A percentile compares a stretch with the other conserved stretches of the same genome.
Evolutionary conservation across 2,113 vertebrate species (phyloP).

Genomic region (Nothobranchius furzeri): DNA sequence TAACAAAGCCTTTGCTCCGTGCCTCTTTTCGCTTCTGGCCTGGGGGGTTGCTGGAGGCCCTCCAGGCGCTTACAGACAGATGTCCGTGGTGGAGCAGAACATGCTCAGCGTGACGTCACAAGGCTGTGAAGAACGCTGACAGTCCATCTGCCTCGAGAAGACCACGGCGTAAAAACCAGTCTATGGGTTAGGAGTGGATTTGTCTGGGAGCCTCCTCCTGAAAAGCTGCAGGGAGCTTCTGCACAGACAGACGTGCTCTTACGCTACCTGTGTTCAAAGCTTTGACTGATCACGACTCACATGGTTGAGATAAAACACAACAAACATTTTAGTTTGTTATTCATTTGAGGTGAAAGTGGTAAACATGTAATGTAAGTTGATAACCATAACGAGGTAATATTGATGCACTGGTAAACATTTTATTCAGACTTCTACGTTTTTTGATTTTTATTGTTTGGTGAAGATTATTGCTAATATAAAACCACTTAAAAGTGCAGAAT

Average conservation of each 20-base stretch:
- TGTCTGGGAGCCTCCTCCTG: slow-evolving; percentile 16
- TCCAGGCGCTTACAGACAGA: slow-evolving; percentile 82
- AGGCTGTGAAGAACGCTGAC: slow-evolving; percentile 60
- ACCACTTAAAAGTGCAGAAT: no score
- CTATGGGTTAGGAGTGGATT: slow-evolving; percentile 33
- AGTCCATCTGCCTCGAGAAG: slow-evolving; percentile 58
- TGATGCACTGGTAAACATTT: no score
- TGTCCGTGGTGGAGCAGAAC: slow-evolving; percentile 81
- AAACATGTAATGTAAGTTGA: no score
- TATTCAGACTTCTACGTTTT: no score
- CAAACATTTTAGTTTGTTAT: no score
- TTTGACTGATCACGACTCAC: slow-evolving; percentile 14
- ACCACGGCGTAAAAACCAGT: slow-evolving; percentile 51
- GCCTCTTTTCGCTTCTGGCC: slow-evolving; percentile 41
- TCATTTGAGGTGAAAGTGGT: no score
- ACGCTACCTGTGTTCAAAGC: not conserved
- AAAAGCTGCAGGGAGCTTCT: slow-evolving; percentile 33
- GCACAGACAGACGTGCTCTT: slow-evolving; percentile 24
- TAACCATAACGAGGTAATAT: no score
- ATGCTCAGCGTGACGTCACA: slow-evolving; percentile 73
- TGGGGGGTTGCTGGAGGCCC: slow-evolving; percentile 61
- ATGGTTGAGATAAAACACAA: no score
- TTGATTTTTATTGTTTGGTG: no score
- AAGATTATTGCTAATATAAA: no score
- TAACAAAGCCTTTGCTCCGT: slow-evolving; percentile 73